Percentiles rank a stretch among this genome's conserved stretches.
Conservation (phyloP, 2,797 vertebrate species). For the Crocodylus rhombifer region DNA sequence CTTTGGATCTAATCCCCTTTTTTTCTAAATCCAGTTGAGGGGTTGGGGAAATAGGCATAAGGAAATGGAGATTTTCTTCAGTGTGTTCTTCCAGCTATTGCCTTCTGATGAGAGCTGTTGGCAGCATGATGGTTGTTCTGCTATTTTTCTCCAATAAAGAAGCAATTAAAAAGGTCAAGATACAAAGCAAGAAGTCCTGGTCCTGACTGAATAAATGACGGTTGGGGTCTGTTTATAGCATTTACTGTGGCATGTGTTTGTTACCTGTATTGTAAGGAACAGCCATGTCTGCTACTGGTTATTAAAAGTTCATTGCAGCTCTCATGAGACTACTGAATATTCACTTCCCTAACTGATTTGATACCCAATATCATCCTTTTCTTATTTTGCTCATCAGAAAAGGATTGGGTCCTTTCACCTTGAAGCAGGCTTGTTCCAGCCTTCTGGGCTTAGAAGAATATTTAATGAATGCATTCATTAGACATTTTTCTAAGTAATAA, state of each 20-base stretch:
- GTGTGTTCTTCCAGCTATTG: slow-evolving; percentile 44
- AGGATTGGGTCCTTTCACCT: slow-evolving; percentile 52
- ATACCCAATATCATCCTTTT: not conserved
- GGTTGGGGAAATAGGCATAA: slow-evolving; percentile 55
- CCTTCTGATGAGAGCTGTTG: slow-evolving; percentile 12
- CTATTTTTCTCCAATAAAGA: not conserved
- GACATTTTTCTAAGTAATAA: slow-evolving; percentile 40
- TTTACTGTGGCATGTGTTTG: slow-evolving; percentile 22
- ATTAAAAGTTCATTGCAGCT: slow-evolving; percentile 49
- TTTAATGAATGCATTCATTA: slow-evolving; percentile 4
- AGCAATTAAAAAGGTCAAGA: slow-evolving; percentile 49
- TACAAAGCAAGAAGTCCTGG: slow-evolving; percentile 14
- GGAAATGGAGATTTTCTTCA: slow-evolving; percentile 43
- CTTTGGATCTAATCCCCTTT: slow-evolving; percentile 58
- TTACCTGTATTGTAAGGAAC: slow-evolving; percentile 12
- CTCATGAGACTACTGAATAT: slow-evolving; percentile 23
- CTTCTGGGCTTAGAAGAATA: slow-evolving; percentile 20
- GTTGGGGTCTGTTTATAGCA: not conserved
- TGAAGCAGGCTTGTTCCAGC: slow-evolving; percentile 41
- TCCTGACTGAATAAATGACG: slow-evolving; percentile 36
- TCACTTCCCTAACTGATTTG: slow-evolving; percentile 49
- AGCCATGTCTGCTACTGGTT: slow-evolving; percentile 28
- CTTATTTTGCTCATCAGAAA: slow-evolving; percentile 13
- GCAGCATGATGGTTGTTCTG: not conserved
- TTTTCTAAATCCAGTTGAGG: slow-evolving; percentile 34